These are phyloP conservation scores for Melanotaenia pygmaea DNA, from an alignment of 2,797 vertebrate genomes.

Conservation along the genomic window DNA sequence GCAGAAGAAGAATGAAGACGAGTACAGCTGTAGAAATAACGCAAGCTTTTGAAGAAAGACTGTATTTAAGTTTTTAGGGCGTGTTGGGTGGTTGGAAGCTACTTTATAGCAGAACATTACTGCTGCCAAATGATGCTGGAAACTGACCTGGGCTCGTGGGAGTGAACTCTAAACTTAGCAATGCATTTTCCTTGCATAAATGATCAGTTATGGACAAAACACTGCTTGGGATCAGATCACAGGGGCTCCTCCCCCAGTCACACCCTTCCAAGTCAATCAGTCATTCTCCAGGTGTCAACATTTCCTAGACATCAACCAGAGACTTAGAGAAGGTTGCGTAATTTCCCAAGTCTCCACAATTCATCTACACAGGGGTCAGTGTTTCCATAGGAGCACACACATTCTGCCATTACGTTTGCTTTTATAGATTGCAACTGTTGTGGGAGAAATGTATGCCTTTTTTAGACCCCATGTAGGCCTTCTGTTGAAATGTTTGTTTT, in stretches of 20 bases:
- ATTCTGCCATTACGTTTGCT: neutral
- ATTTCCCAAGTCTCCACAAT: neutral
- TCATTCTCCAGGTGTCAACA: neutral
- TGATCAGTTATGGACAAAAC: too few relatives aligned
- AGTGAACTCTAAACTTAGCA: too few relatives aligned
- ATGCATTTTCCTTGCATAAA: too few relatives aligned
- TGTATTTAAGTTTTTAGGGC: too few relatives aligned
- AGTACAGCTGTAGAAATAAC: too few relatives aligned
- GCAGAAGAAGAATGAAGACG: too few relatives aligned
- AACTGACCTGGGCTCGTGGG: too few relatives aligned
- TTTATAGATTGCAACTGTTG: neutral
- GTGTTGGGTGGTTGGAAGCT: too few relatives aligned
- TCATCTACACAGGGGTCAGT: neutral
- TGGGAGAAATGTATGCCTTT: neutral
- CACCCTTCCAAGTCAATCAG: neutral
- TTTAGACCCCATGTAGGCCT: neutral
- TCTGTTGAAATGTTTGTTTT: constrained; percentile 7
- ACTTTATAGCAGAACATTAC: too few relatives aligned
- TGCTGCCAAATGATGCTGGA: too few relatives aligned
- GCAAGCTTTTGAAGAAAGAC: too few relatives aligned
- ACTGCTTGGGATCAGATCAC: neutral
- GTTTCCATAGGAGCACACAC: neutral
- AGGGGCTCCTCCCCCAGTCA: neutral
- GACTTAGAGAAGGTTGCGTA: neutral
- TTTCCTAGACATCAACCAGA: neutral